A percentile compares a stretch with the other conserved stretches of the same genome.
These are phyloP conservation scores for Megaceryle torquata DNA, from an alignment of 2,113 vertebrate species.

Conservation along the genomic window DNA sequence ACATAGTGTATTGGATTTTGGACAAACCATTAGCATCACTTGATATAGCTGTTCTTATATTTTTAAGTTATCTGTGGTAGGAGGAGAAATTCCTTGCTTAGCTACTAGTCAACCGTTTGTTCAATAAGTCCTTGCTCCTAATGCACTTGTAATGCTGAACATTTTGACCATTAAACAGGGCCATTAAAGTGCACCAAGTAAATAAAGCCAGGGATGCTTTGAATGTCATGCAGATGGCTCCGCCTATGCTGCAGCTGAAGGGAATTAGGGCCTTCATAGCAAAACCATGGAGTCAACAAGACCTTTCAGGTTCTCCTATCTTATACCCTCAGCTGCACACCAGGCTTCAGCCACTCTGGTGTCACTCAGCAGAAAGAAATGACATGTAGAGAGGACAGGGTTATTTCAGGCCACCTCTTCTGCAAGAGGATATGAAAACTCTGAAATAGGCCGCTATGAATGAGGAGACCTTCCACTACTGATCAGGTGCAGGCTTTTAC, in stretches of 20 bases:
- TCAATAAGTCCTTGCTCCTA: neutral
- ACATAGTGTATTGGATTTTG: neutral
- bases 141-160: neutral
- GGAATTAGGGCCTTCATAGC: neutral
- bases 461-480: neutral
- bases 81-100: neutral
- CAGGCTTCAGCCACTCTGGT: neutral
- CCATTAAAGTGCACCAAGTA: neutral
- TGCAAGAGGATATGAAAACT: neutral
- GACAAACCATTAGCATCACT: neutral
- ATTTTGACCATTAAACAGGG: neutral
- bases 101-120: neutral
- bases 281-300: neutral
- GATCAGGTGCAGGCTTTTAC: neutral
- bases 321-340: neutral
- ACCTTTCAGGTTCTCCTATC: neutral
- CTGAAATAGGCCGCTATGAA: neutral
- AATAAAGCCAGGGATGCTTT: neutral
- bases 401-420: neutral
- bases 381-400: neutral
- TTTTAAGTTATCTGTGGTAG: neutral
- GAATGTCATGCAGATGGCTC: neutral
- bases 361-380: neutral
- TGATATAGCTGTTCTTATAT: neutral
- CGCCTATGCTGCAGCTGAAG: neutral